Evolutionary conservation across 2,888 invertebrate species (phyloP), one percentile per base, ranked within the genome.

Genomic region (Lepidocyrtoides sp.): DNA sequence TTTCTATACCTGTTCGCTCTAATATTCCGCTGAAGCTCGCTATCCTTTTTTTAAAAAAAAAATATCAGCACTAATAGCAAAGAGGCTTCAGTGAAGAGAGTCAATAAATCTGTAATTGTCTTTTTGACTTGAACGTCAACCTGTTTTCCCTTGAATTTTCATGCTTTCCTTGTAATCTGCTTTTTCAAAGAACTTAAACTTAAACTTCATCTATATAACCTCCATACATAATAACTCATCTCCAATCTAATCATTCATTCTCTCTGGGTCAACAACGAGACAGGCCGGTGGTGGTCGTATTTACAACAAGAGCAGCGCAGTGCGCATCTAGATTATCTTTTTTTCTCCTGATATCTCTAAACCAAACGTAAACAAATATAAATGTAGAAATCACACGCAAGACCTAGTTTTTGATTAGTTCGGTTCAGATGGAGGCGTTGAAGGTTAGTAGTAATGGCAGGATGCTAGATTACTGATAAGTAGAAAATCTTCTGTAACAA

Each of bases 241-340:
- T 63, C 5, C 63, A 41, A 82, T 66, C 75, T 54, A 85, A 85
- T 85, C 66, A 51, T n/a, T 85, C 57, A 36, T 54, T 20, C 54
- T 85, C 83, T 66, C 75, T 85, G 72, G 85, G 85, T 85, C 85
- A 85, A 57, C 14, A 36, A n/a, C n/a, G n/a, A 36, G 36, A 36
- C 36, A 69, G 36, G 36, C 69, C 32, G 36, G 36, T 17, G 69
- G 51, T 3, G 17, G 17, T 7, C n/a, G 44, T 14, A 48, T 14
- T 12, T 44, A 44, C 8, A 44, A 44, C 17, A 51, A 51, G 20
- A 57, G 14, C n/a, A 4, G 63, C 23, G 63, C 63, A 29, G 5
- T 14, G 12, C 12, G 29, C 0, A 29, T n/a, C 10, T n/a, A 20
- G 4, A 3, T 8, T 60, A n/a, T 20, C 26, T 26, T 77, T 51